A percentile compares a stretch with the other conserved stretches of the same genome.
These are phyloP conservation scores for Pristis pectinata DNA, from an alignment of 2,797 vertebrate genomes.

Conservation along the genomic window DNA sequence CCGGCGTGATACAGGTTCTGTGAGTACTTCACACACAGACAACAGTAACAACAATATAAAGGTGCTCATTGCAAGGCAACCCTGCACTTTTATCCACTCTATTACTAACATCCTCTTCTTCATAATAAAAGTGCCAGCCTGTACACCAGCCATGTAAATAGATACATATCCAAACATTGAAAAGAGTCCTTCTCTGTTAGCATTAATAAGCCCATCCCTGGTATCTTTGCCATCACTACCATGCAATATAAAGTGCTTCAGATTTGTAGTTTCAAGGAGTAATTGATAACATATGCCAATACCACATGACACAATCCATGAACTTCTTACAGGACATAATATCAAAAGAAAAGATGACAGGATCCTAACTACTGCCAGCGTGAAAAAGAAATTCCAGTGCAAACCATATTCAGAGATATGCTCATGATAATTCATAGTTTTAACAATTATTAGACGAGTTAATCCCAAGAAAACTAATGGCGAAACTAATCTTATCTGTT, in stretches of 20 bases:
- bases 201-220: conserved; percentile 67
- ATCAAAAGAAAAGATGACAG: conserved; percentile 68
- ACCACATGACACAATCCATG: conserved; percentile 65
- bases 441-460: conserved; percentile 69
- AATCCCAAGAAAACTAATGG: conserved; percentile 73
- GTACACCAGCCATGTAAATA: conserved; percentile 81
- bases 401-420: conserved; percentile 86
- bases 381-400: conserved; percentile 99
- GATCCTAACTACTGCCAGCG: conserved; percentile 73
- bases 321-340: conserved; percentile 58
- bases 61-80: conserved; percentile 53
- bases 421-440: conserved; percentile 78
- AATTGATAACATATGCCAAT: conserved; percentile 69
- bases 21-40: conserved; percentile 52
- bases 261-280: conserved; percentile 61
- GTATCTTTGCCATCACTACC: conserved; percentile 61
- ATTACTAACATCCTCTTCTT: conserved; percentile 56
- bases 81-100: conserved; percentile 63
- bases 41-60: conserved; percentile 56
- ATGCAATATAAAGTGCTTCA: conserved; percentile 72
- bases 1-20: conserved; percentile 78
- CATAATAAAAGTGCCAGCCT: conserved; percentile 73
- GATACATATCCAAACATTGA: conserved; percentile 76
- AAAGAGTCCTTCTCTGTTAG: conserved; percentile 86
- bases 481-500: conserved; percentile 73